Conservation (phyloP, 2,113 vertebrate genomes). For the Grus americana region DNA sequence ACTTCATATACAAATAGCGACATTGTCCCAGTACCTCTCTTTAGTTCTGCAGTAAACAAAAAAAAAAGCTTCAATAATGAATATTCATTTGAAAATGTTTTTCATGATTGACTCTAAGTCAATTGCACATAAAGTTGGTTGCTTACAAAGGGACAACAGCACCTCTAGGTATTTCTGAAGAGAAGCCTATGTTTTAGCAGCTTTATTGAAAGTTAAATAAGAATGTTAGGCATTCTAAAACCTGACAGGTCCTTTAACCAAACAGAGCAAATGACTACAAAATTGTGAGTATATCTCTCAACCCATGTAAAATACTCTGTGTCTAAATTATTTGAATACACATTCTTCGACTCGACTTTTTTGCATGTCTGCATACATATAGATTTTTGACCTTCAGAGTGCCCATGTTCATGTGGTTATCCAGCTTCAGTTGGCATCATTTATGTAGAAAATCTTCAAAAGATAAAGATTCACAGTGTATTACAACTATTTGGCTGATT, state of each 20-base stretch:
- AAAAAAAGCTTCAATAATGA: neutral
- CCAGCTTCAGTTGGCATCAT: neutral
- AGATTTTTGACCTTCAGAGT: neutral
- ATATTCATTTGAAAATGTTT: neutral
- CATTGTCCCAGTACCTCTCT: neutral
- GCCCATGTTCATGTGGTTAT: neutral
- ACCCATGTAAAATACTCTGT: neutral
- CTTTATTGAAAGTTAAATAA: neutral
- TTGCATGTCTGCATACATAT: rapidly evolving
- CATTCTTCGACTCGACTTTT: neutral
- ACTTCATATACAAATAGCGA: neutral
- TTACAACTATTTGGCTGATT: neutral
- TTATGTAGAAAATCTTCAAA: neutral
- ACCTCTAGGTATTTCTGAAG: neutral
- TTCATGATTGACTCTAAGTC: neutral
- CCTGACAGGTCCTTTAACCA: neutral
- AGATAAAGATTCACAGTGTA: neutral
- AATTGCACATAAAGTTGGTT: neutral
- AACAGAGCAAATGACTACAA: neutral
- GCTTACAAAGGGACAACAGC: neutral
- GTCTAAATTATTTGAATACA: neutral
- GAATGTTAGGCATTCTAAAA: neutral
- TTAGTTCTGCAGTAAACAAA: neutral
- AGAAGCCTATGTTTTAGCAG: neutral
- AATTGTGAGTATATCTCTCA: neutral